Evolutionary conservation across 2,113 vertebrate species (phyloP).

Genomic region (Aphelocoma coerulescens): DNA sequence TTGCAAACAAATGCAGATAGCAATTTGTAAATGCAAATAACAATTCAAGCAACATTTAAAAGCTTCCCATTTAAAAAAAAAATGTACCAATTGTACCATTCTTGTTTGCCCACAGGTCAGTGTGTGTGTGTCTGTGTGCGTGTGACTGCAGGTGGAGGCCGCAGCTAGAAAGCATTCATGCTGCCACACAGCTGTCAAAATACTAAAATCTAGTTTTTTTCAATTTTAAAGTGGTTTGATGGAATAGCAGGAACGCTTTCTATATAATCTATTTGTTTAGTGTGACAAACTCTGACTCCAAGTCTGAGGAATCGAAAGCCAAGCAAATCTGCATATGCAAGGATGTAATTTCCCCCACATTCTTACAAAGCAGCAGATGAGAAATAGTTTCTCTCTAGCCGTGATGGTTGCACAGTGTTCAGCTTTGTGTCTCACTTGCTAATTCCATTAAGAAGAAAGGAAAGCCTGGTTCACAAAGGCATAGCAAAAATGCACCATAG

Average conservation of each 20-base stretch:
- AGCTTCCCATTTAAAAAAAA: not conserved
- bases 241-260: not conserved
- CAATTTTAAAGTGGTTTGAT: not conserved
- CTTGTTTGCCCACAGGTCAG: not conserved
- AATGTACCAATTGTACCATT: not conserved
- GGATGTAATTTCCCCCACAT: not conserved
- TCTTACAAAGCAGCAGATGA: conserved; percentile 3
- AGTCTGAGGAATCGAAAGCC: not conserved
- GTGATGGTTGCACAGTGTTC: not conserved
- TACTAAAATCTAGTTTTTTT: not conserved
- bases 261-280: not conserved
- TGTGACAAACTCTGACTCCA: not conserved
- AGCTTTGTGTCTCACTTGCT: conserved; percentile 10
- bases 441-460: conserved; percentile 29
- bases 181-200: not conserved
- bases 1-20: not conserved
- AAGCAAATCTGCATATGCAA: conserved; percentile 27
- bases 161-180: not conserved
- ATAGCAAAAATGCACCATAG: not conserved
- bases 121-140: not conserved
- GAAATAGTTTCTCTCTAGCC: conserved; percentile 4
- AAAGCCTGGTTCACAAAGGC: not conserved
- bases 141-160: not conserved
- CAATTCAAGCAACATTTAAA: not conserved
- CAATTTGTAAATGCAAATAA: not conserved